Evolutionary conservation across 2,113 vertebrate species (phyloP).

Genomic region (Irena cyanogastra): DNA sequence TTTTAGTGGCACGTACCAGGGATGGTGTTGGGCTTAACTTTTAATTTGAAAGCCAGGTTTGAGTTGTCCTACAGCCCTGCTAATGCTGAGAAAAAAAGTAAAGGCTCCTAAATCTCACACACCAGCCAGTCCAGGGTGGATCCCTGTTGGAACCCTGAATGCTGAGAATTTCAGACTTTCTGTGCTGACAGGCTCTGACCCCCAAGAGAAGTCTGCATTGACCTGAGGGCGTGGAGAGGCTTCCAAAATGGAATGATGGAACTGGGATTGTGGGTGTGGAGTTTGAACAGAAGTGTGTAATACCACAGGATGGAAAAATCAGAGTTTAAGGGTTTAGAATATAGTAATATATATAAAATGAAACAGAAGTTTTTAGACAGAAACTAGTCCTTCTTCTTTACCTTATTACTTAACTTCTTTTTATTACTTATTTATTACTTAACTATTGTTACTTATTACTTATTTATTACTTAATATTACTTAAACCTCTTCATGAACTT

Average conservation of each 20-base stretch:
- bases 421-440: no score
- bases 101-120: not conserved
- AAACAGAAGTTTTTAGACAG: not conserved
- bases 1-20: not conserved
- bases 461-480: no score
- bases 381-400: not conserved
- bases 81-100: not conserved
- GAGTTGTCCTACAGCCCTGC: not conserved
- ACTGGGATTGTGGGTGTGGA: not conserved
- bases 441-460: no score
- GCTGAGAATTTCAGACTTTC: not conserved
- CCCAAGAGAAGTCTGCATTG: not conserved
- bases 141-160: not conserved
- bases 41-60: not conserved
- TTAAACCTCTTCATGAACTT: no score
- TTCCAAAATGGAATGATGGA: not conserved
- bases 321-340: not conserved
- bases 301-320: not conserved
- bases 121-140: not conserved
- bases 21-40: not conserved
- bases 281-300: not conserved
- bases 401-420: no score
- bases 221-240: not conserved
- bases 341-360: not conserved
- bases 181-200: not conserved